Base-by-base conservation (phyloP, 2,797 vertebrate species). In the Poeciliopsis gracilis region DNA sequence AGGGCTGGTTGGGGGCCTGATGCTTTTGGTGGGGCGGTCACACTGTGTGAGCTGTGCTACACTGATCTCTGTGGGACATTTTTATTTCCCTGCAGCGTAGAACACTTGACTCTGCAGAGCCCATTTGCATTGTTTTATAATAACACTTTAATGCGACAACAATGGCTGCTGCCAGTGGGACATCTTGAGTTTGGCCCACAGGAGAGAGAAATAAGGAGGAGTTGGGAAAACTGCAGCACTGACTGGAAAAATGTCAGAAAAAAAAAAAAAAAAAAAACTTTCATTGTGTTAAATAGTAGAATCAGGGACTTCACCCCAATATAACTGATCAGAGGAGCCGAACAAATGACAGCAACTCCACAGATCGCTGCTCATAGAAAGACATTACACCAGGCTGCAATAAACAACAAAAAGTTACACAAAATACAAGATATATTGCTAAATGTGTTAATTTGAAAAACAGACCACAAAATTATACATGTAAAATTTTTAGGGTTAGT, bases 81-180 rank as follows among this genome's bases (percentile, higher is more conserved):
- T 51, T 55, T 59, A 33, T 46, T 59, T 72, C 69, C 77, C 78
- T 76, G 51, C 41, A 1, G n/a, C 8, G 78, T 61, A 57, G 70
- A 51, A 79, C 72, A 78, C 79, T 80, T 85, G 53, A 81, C 78
- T 81, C 75, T 36, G 76, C 81, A 82, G 87, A 81, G 72, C 53
- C 77, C 82, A 69, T 81, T 84, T 83, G 76, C 66, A 55, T 69
- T 76, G 79, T 86, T 81, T 89, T 85, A 89, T 87, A 87, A 87
- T 80, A 82, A 67, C 78, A 78, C 71, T 87, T 84, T 88, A 86
- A 86, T 86, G 79, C 69, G 77, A 76, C 76, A 77, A 81, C 59
- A 57, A n/a, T 36, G 59, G 75, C 72, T 82, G 82, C 25, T 75
- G 75, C 75, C 79, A 75, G 82, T 75, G 74, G 81, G 77, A 76